Conservation (phyloP, 2,797 vertebrate genomes). For the Cephalopachus bancanus region DNA sequence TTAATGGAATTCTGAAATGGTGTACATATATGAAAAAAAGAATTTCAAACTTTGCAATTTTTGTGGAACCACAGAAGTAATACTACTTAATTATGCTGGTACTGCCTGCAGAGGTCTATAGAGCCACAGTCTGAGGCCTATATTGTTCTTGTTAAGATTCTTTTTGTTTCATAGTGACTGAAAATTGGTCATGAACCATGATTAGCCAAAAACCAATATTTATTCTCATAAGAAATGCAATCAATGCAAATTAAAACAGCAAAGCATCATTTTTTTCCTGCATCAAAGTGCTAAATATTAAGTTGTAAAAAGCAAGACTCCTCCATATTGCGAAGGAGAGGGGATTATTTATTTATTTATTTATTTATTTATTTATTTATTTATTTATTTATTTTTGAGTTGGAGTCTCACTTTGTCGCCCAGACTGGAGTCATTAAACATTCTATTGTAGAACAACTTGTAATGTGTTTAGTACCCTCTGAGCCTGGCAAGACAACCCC, state of each 20-base stretch:
- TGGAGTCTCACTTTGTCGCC: no score
- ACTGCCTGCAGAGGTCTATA: not conserved
- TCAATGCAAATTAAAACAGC: not conserved
- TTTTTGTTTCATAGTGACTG: not conserved
- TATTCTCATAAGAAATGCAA: constrained; percentile 38
- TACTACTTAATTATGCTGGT: not conserved
- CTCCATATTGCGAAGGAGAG: not conserved
- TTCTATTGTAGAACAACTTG: not conserved
- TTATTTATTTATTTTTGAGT: no score
- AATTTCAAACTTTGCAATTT: not conserved
- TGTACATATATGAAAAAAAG: not conserved
- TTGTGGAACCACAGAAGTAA: not conserved
- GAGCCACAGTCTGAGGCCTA: not conserved
- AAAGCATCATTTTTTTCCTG: constrained; percentile 40
- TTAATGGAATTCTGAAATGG: constrained; percentile 31
- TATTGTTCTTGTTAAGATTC: not conserved
- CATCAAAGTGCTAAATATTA: constrained; percentile 43
- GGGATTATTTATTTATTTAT: not conserved
- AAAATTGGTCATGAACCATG: not conserved
- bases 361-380: no score
- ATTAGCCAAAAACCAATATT: not conserved
- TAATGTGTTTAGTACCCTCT: not conserved
- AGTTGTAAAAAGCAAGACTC: not conserved
- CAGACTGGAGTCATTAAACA: constrained; percentile 35
- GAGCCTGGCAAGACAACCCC: not conserved